Base-by-base conservation (phyloP, 2,797 vertebrate species). In the Ctenosaura bakeri region DNA sequence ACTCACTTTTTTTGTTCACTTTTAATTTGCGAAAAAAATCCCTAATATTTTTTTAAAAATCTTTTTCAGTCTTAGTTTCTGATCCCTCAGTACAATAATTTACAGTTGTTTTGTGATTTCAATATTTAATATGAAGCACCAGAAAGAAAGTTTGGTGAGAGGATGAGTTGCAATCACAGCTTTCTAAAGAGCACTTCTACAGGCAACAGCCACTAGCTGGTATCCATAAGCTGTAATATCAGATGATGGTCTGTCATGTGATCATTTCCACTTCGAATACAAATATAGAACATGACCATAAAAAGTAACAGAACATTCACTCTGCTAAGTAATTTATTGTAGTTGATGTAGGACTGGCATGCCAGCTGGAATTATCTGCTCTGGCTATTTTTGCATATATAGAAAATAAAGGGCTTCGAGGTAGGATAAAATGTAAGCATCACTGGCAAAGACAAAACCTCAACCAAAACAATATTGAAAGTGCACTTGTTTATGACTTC, bases 211-310 rank as follows among this genome's bases (percentile, higher is more conserved):
- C 90, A 78, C 93, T 92, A 91, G 94, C 84, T 93, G 91, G 93
- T 94, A 95, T 92, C 91, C 93, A 96, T 93, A 97, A 93, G 96
- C 97, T 96, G 95, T 93, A 96, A 96, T 96, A 97, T 96, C 97
- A 97, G 95, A 97, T 90, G 93, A 96, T 94, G 95, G 96, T 94
- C 90, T 92, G 94, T 93, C 97, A 97, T 95, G 95, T 96, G 97
- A 97, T 91, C 94, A 81, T 85, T 94, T 94, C 95, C 94, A 94
- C 95, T 97, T 97, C 97, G 97, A 97, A 94, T 95, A 98, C 97
- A 99, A 99, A 99, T 99, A 99, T 99, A 99, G 99, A 99, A 99
- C 99, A 99, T 99, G 98, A 98, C 99, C 99, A 99, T 99, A 99
- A 99, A 99, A 99, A 99, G 99, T 97, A 98, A 98, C 92, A 95